Conservation (phyloP, 2,888 invertebrate genomes). For the Lamellibrachia satsuma region DNA sequence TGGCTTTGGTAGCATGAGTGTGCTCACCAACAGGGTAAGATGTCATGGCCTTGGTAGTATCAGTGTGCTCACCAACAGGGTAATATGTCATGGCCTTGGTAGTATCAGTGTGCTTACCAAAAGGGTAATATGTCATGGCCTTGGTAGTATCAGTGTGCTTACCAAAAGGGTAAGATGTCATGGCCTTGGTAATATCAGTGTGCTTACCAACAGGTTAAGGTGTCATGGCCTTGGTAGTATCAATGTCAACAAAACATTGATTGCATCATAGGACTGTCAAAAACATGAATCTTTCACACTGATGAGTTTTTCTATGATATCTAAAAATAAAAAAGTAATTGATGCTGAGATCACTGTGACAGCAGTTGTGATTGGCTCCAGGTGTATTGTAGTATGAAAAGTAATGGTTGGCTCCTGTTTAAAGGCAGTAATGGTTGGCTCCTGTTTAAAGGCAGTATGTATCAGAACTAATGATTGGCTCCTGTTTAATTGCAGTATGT, state of each 20-base stretch:
- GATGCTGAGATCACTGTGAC: too few species aligned
- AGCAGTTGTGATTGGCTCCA: too few species aligned
- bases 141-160: background rate
- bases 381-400: too few species aligned
- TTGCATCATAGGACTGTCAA: too few species aligned
- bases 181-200: background rate
- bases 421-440: conserved; percentile 93
- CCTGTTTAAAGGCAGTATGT: conserved; percentile 80
- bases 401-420: conserved; percentile 91
- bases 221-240: background rate
- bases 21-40: background rate
- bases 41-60: background rate
- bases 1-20: background rate
- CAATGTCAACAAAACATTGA: too few species aligned
- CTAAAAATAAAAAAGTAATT: too few species aligned
- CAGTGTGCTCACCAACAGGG: background rate
- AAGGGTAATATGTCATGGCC: background rate
- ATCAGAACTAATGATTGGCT: conserved; percentile 85
- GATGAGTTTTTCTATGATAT: too few species aligned
- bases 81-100: background rate
- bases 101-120: background rate
- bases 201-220: background rate
- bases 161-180: background rate
- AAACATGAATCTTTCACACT: too few species aligned
- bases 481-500: conserved; percentile 83